Conservation (phyloP, 92 coral and sea anemone genomes). For the Blastomussa wellsi region DNA sequence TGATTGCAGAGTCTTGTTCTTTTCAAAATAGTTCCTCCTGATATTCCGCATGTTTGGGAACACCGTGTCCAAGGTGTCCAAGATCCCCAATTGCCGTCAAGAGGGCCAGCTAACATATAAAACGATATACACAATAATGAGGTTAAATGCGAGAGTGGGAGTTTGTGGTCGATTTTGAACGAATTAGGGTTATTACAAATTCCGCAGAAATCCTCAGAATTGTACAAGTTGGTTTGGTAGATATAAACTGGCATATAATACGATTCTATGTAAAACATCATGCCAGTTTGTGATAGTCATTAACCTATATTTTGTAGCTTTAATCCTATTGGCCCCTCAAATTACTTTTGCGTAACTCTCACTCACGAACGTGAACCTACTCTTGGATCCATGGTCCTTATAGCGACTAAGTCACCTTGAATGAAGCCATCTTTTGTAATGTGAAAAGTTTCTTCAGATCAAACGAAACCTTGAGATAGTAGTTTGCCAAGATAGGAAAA, state of each 20-base stretch:
- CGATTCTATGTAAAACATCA: too few species aligned
- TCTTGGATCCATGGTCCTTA: too few species aligned
- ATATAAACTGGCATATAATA: not conserved
- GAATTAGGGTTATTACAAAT: not conserved
- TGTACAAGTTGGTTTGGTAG: not conserved
- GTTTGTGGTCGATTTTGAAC: not conserved
- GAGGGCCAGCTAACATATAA: slow-evolving; percentile 70
- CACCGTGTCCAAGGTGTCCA: slow-evolving; percentile 88
- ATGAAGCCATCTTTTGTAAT: too few species aligned
- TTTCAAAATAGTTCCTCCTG: slow-evolving; percentile 70
- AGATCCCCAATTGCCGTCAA: slow-evolving; percentile 86
- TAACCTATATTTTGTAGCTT: too few species aligned
- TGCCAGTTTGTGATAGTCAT: too few species aligned
- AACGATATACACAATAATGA: not conserved
- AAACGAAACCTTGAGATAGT: too few species aligned
- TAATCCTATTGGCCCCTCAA: too few species aligned
- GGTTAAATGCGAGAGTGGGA: not conserved
- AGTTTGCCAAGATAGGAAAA: too few species aligned
- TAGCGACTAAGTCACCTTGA: too few species aligned
- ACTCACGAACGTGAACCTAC: too few species aligned
- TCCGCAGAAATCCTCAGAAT: not conserved
- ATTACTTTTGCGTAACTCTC: too few species aligned
- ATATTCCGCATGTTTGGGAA: slow-evolving; percentile 81
- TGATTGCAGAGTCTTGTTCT: slow-evolving; percentile 81
- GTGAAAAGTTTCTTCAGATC: too few species aligned